These are phyloP conservation scores for Dipodomys ordii DNA, from an alignment of 2,113 vertebrate genomes.

Conservation along the genomic window DNA sequence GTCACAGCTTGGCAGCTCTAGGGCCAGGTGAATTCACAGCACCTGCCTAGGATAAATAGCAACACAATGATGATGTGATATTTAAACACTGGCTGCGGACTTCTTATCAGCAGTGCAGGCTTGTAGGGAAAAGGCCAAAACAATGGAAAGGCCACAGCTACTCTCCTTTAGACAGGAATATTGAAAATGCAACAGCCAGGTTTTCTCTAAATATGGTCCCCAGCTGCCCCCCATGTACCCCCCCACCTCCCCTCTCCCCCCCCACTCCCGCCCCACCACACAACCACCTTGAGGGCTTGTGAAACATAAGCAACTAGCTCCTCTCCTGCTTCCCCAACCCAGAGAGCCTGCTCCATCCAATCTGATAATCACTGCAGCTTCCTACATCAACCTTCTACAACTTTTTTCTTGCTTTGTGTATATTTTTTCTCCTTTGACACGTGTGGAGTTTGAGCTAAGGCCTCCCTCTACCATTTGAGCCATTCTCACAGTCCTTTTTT, in stretches of 20 bases:
- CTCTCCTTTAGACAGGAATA: not conserved
- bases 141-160: not conserved
- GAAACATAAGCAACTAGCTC: fast-evolving
- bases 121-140: not conserved
- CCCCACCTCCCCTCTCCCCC: no score
- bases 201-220: not conserved
- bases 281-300: not conserved
- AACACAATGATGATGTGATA: slow-evolving; percentile 52
- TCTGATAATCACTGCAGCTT: not conserved
- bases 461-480: no score
- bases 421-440: no score
- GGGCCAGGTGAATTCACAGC: slow-evolving; percentile 24
- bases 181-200: not conserved
- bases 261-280: not conserved
- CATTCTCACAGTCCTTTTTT: no score
- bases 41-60: slow-evolving; percentile 54
- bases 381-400: not conserved
- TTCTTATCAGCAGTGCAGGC: not conserved
- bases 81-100: not conserved
- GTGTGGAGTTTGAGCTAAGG: no score
- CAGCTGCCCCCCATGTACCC: not conserved
- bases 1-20: not conserved
- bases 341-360: not conserved
- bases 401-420: no score
- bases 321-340: no score